Conservation (phyloP, 2,113 vertebrate genomes). For the Oreotrochilus melanogaster region DNA sequence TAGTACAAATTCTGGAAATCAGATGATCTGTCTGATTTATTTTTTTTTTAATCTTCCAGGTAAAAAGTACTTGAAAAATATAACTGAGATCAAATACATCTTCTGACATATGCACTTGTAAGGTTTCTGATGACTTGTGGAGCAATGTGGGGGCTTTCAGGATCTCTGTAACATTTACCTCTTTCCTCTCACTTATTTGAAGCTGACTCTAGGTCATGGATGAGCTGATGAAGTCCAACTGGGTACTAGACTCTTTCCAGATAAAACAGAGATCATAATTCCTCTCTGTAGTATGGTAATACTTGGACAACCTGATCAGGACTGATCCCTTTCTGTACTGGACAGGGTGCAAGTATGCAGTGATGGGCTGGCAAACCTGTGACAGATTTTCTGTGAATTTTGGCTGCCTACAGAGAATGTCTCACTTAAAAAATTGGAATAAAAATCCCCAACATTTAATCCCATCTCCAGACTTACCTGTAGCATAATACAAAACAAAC, state of each 20-base stretch:
- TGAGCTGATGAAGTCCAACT: background rate
- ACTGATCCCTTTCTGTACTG: background rate
- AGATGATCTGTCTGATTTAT: background rate
- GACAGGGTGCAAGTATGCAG: background rate
- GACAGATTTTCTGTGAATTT: constrained; percentile 41
- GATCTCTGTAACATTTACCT: background rate
- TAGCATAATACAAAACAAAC: constrained; percentile 1
- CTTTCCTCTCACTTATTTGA: background rate
- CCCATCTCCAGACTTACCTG: constrained; percentile 53
- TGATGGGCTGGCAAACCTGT: constrained; percentile 12
- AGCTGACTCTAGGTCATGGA: background rate
- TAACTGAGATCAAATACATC: background rate
- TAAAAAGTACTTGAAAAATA: background rate
- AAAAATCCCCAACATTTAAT: constrained; percentile 8
- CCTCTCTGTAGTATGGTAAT: background rate
- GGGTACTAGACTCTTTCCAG: background rate
- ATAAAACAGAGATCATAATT: background rate
- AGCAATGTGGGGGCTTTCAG: background rate
- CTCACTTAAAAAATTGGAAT: background rate
- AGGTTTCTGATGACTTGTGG: background rate
- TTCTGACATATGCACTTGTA: background rate
- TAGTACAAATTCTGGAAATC: background rate
- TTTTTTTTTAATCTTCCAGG: background rate
- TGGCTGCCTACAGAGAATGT: constrained; percentile 2
- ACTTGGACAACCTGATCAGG: background rate